Evolutionary conservation across 1,140 invertebrate genomes (phyloP).

Genomic region (Belonocnema kinseyi): DNA sequence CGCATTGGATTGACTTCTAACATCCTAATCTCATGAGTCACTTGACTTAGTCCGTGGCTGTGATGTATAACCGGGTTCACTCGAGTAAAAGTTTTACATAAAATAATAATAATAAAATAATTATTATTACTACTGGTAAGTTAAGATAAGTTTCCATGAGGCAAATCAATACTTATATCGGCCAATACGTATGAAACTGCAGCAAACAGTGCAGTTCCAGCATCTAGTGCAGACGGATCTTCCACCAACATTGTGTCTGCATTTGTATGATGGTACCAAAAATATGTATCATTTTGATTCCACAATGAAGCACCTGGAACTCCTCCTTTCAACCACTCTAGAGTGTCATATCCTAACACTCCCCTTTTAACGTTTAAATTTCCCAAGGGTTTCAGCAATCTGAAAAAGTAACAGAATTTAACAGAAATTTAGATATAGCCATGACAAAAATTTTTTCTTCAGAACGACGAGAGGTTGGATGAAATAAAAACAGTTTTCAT

Average conservation of each 20-base stretch:
- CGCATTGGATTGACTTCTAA: too few relatives aligned
- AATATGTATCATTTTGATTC: slow-evolving; percentile 85
- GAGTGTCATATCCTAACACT: slow-evolving; percentile 81
- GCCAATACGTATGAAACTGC: slow-evolving; percentile 84
- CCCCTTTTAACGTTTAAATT: slow-evolving; percentile 71
- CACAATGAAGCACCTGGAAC: slow-evolving; percentile 83
- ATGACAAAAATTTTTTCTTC: background rate
- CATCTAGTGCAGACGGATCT: slow-evolving; percentile 80
- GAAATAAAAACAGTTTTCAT: too few relatives aligned
- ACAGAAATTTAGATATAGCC: too few relatives aligned
- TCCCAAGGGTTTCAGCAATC: slow-evolving; percentile 76
- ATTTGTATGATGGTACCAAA: slow-evolving; percentile 88
- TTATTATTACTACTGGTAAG: background rate
- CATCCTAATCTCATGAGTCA: too few relatives aligned
- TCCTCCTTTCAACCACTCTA: slow-evolving; percentile 78
- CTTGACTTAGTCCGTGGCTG: too few relatives aligned
- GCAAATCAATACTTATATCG: slow-evolving; percentile 82
- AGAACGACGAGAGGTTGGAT: background rate
- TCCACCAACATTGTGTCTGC: slow-evolving; percentile 88
- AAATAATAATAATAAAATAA: too few relatives aligned
- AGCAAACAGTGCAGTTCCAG: slow-evolving; percentile 85
- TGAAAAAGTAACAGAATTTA: slow-evolving; percentile 47
- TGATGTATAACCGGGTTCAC: too few relatives aligned
- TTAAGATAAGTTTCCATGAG: slow-evolving; percentile 54
- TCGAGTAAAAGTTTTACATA: too few relatives aligned